Evolutionary conservation across 2,888 invertebrate genomes (phyloP), one percentile per base, ranked within the genome.

Genomic region (Octodonta nipae): DNA sequence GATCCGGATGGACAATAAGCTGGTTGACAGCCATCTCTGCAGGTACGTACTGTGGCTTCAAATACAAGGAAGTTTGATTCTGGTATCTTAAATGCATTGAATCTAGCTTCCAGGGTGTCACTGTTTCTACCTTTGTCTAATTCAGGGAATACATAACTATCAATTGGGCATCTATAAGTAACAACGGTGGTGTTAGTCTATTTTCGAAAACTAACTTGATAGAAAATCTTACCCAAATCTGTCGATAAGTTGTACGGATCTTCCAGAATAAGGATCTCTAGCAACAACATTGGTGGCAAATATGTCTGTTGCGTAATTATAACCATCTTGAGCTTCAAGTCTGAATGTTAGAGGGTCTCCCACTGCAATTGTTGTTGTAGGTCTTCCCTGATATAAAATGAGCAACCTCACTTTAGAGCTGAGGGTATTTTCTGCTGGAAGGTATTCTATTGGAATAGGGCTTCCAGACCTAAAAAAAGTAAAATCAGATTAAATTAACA

Each of bases 271-370:
- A 1, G 89, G 89, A 69, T 91, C 89, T 51, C 88, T 72, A 1
- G 89, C 89, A 7, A 89, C 81, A 2, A 91, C 89, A 59, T 89
- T 88, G 0, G 87, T 88, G 1, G 89, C 89, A 54, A 91, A 91
- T 43, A 91, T 88, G 50, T 91, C 89, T 0, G 81, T 81, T 1
- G 78, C 78, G 47, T 87, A 86, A 54, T 83, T 86, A 50, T 84
- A 84, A 39, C 88, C 87, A 49, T 87, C 86, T 60, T 87, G 83
- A 1, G 88, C 78, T 63, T 89, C 89, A 29, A 91, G 60, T 39
- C 85, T 73, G 67, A 91, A 88, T 5, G 88, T 88, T 5, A 91
- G 57, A 0, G 88, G 88, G 61, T 91, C 89, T 1, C 89, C 89
- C 2, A 91, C 89, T 5, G 89, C 89, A 27, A 91, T 89, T 2